A percentile compares a stretch with the other conserved stretches of the same genome.
These are phyloP conservation scores for Polydrusus cervinus DNA, from an alignment of 2,888 invertebrate genomes.

Conservation along the genomic window DNA sequence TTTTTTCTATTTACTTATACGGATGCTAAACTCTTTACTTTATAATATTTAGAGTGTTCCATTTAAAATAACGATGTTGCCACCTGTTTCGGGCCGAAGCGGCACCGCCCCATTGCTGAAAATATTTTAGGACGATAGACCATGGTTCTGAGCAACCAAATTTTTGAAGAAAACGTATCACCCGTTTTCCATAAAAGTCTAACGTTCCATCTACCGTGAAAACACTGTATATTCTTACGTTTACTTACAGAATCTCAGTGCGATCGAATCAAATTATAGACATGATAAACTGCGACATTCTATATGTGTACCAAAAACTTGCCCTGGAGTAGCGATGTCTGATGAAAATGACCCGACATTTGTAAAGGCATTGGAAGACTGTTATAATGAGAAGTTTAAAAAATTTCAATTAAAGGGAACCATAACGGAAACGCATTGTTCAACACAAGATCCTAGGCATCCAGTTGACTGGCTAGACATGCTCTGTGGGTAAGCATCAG, in stretches of 20 bases:
- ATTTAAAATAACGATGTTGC: too few species aligned
- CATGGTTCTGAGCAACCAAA: too few species aligned
- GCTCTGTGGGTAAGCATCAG: constrained; percentile 56
- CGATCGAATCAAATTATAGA: constrained; percentile 57
- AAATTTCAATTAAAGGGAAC: constrained; percentile 53
- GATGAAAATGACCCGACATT: constrained; percentile 52
- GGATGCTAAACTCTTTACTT: too few species aligned
- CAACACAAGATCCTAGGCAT: constrained; percentile 45
- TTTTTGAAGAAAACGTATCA: too few species aligned
- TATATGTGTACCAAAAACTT: constrained; percentile 59
- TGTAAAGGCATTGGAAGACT: constrained; percentile 45
- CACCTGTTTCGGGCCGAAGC: too few species aligned
- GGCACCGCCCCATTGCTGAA: too few species aligned
- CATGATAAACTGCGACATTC: constrained; percentile 62
- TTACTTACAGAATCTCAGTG: constrained; percentile 55
- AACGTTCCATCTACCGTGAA: too few species aligned
- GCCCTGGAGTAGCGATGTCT: constrained; percentile 51
- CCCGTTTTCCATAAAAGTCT: too few species aligned
- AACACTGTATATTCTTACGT: not conserved
- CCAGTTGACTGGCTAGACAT: constrained; percentile 55
- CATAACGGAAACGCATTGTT: constrained; percentile 48
- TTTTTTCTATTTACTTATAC: too few species aligned
- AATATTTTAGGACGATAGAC: too few species aligned
- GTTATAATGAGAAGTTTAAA: constrained; percentile 55
- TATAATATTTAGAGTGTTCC: too few species aligned